Evolutionary conservation across 2,113 vertebrate genomes (phyloP).

Genomic region (Micronycteris hirsuta): DNA sequence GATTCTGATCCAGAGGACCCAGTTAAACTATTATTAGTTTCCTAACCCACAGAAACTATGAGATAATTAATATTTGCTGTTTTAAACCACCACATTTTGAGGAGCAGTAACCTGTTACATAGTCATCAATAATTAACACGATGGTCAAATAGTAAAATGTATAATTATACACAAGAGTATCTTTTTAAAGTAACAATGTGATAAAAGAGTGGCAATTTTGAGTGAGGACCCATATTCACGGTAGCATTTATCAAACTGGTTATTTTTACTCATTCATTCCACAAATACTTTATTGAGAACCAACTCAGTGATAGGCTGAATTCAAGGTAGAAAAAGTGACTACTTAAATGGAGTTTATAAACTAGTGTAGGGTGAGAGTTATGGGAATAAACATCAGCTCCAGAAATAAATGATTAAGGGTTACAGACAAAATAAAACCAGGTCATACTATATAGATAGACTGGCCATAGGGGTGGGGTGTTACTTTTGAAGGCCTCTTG

Average conservation of each 20-base stretch:
- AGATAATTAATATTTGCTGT: background rate
- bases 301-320: background rate
- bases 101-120: background rate
- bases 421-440: slow-evolving; percentile 16
- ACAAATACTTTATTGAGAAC: slow-evolving; percentile 25
- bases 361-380: background rate
- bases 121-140: background rate
- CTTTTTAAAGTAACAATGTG: slow-evolving; percentile 12
- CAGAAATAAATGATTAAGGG: background rate
- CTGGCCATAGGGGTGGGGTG: background rate
- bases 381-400: background rate
- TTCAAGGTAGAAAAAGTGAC: background rate
- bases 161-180: background rate
- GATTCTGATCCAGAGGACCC: background rate
- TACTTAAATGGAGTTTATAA: background rate
- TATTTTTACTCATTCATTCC: background rate
- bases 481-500: background rate
- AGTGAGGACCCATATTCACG: background rate
- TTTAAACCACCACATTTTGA: background rate
- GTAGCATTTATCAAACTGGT: background rate
- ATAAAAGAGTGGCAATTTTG: slow-evolving; percentile 5
- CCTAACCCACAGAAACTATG: background rate
- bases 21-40: background rate
- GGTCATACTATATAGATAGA: background rate
- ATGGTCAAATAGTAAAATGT: background rate